Evolutionary conservation across 2,113 vertebrate species (phyloP), one percentile per base, ranked within the genome.

Genomic region (Oceanites oceanicus): DNA sequence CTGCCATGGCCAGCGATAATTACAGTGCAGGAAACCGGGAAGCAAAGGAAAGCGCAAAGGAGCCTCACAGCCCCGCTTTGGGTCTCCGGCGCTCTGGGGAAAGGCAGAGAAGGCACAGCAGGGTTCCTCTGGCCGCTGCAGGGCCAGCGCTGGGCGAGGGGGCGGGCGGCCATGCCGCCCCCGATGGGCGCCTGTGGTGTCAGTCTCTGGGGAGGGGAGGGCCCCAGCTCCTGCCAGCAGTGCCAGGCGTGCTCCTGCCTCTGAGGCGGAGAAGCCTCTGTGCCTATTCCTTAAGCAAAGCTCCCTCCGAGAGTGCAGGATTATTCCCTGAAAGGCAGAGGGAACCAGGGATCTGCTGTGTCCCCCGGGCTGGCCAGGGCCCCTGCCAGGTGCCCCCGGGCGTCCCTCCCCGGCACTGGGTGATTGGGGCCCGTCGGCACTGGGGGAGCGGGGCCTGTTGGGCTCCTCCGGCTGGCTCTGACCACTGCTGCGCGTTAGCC

Each of bases 101-200:
- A 55, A 49, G 56, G 56, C 45, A 55, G 58, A 86, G 50, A 56
- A n/a, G 40, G 34, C 44, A 30, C 11, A 0, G 7, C 19, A 38
- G 68, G 38, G 34, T 66, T 86, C 6, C 3, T 10, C 23, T 13
- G 63, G 22, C n/a, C 0, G 2, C 67, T 88, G 16, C 40, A 40
- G 55, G 26, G 40, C 78, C 61, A 47, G 52, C 12, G 62, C 32
- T 66, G 38, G 27, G 30, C 0, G 0, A 62, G 52, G 70, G 44
- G 78, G 11, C 1, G 3, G 13, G 36, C 0, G 3, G n/a, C 56
- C 20, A 6, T 85, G 79, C 8, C 2, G 0, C 1, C 30, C 40
- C 0, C 15, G 56, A 5, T 20, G 47, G 32, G 65, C 3, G 4
- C 26, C 25, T 20, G 14, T 55, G 27, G 26, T 47, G 27, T 77